Base-by-base conservation (phyloP, 2,113 vertebrate species). In the Dromaius novaehollandiae region DNA sequence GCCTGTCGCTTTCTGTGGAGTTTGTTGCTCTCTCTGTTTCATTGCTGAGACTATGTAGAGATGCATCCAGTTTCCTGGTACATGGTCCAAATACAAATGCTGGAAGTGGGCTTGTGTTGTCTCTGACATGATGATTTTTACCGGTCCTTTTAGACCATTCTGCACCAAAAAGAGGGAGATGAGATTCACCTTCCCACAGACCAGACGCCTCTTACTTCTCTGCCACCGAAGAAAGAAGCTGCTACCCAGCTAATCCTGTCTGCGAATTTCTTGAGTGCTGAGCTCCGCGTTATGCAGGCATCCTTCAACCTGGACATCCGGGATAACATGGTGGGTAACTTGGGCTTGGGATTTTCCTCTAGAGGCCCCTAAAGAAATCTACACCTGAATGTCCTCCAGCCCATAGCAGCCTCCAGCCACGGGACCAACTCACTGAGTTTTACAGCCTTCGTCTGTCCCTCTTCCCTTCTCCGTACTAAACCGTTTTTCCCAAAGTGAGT, bases 161-260 rank as follows among this genome's bases (percentile, higher is more conserved):
- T 98, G 7, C 86, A 70, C 18, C 14, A 40, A 30, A 64, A 48
- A 30, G 63, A 75, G 7, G 95, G 96, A 34, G 32, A 73, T 8
- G 7, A 64, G 26, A 69, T 96, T 13, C n/a, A 83, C 20, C n/a
- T 88, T 26, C 50, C 70, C 2, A 20, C 18, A 0, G 56, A 64
- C 0, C 21, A 42, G 6, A 60, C 21, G 3, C 11, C 46, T n/a
- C 46, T 58, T 1, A 14, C 30, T 21, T n/a, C 84, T 38, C 80
- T 95, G 0, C 84, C 90, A 4, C 53, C 44, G 4, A 85, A 88
- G 4, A 53, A 25, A 7, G 74, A 85, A 30, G 91, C 71, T 5
- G 82, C 75, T 8, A 95, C 95, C 1, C 93, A 97, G 18, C 21
- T 98, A 24, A 17, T 96, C 66, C 82, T 98, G 63, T 94, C 96